Evolutionary conservation across 37 sponge, comb jelly and placozoan species (phyloP).

Genomic region (Beroe forskalii): DNA sequence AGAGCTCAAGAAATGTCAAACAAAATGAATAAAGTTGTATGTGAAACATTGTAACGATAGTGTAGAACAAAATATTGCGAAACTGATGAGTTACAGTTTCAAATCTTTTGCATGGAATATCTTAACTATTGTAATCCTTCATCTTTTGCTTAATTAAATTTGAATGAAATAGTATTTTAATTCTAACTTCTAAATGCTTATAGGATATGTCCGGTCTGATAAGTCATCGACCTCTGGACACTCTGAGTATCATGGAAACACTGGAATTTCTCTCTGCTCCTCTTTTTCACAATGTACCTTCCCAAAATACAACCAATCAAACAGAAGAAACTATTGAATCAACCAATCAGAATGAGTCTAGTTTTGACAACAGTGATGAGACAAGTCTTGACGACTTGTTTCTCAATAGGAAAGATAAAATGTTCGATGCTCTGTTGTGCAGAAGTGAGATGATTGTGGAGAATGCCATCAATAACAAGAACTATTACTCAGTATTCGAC

Average conservation of each 20-base stretch:
- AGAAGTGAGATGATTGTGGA: conserved; percentile 8
- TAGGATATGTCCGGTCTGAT: not conserved
- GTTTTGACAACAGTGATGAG: not conserved
- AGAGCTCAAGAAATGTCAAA: too few species aligned
- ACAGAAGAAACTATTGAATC: not conserved
- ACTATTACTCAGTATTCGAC: too few species aligned
- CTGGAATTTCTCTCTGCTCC: conserved; percentile 9
- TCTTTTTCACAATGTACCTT: not conserved
- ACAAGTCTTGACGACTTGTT: not conserved
- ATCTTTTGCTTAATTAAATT: too few species aligned
- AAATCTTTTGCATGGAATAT: too few species aligned
- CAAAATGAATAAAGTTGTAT: too few species aligned
- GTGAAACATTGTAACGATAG: too few species aligned
- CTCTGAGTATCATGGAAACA: not conserved
- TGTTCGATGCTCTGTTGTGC: not conserved
- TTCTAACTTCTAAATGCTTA: too few species aligned
- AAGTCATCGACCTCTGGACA: too few species aligned
- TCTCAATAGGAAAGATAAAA: not conserved
- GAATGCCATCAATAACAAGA: not conserved
- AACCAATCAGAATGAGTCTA: not conserved
- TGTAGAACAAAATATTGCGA: too few species aligned
- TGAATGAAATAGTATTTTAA: too few species aligned
- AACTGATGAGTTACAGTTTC: too few species aligned
- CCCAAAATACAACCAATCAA: not conserved
- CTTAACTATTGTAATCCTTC: too few species aligned